phyloP scores from a whole-genome alignment of 2,797 vertebrate genomes.

The Danio tinwini region DNA sequence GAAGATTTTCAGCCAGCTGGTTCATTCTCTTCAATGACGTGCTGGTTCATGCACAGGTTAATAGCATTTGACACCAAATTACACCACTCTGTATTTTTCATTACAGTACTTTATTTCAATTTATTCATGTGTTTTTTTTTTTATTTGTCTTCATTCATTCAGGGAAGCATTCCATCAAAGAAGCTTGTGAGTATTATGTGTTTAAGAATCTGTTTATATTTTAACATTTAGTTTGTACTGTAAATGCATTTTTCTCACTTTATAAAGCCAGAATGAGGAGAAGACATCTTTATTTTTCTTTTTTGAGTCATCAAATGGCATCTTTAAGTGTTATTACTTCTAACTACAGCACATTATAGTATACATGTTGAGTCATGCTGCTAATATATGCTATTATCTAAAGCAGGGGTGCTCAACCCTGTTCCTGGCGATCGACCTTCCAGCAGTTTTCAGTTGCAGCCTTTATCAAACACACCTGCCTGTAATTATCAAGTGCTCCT shows the following conservation, averaged over 20 bases:
- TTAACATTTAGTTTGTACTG: conserved; percentile 51
- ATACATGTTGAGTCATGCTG: neutral
- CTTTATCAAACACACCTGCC: too few species aligned
- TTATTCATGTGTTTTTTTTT: conserved; percentile 24
- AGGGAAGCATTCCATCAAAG: conserved; percentile 79
- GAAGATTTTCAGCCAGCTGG: conserved; percentile 95
- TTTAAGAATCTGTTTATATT: conserved; percentile 38
- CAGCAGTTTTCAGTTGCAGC: too few species aligned
- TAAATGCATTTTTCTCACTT: conserved; percentile 1
- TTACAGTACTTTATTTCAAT: neutral
- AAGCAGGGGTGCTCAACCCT: too few species aligned
- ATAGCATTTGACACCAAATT: neutral
- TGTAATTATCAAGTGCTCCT: too few species aligned
- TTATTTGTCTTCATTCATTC: conserved; percentile 71
- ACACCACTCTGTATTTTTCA: neutral
- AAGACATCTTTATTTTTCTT: neutral
- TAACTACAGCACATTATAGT: neutral
- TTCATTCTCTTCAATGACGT: conserved; percentile 96
- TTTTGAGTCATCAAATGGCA: neutral
- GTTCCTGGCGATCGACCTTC: too few species aligned
- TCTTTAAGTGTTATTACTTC: conserved; percentile 4
- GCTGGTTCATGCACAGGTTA: conserved; percentile 95
- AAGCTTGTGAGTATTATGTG: conserved; percentile 77
- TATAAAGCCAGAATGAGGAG: neutral
- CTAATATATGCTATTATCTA: neutral